Percentiles rank a stretch among this genome's conserved stretches.
phyloP scores from a whole-genome alignment of 2,113 vertebrate species.

The Clarias gariepinus region DNA sequence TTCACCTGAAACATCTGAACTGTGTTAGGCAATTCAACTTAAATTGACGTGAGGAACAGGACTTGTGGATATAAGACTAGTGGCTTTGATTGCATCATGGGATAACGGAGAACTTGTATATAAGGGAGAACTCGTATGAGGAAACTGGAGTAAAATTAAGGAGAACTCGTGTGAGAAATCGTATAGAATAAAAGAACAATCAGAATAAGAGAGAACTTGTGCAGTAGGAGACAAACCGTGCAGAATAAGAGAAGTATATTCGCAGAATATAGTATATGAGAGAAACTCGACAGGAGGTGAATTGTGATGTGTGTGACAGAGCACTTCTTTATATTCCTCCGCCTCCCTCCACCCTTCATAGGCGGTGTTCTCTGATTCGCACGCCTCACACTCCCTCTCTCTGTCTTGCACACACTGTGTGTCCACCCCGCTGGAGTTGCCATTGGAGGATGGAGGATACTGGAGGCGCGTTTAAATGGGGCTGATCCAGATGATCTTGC shows the following conservation, averaged over 20 bases:
- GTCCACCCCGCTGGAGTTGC: conserved; percentile 19
- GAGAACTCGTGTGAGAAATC: neutral
- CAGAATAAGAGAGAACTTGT: neutral
- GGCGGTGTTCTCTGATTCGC: conserved; percentile 10
- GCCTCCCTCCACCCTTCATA: conserved; percentile 17
- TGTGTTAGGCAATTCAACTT: neutral
- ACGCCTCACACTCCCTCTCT: neutral
- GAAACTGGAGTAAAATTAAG: neutral
- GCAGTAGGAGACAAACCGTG: neutral
- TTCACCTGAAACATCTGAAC: neutral
- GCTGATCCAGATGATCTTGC: no score
- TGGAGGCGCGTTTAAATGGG: neutral
- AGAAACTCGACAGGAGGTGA: neutral
- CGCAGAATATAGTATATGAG: neutral
- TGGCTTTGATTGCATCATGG: neutral
- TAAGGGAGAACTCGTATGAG: neutral
- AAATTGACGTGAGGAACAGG: neutral
- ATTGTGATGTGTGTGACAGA: conserved; percentile 17
- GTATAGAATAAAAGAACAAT: neutral
- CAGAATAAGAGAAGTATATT: neutral
- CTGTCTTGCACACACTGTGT: neutral
- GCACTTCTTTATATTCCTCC: conserved; percentile 16
- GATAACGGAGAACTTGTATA: neutral
- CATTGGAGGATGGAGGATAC: neutral
- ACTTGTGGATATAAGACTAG: neutral